phyloP scores from a whole-genome alignment of 2,113 vertebrate species.

The Toxotes jaculatrix region DNA sequence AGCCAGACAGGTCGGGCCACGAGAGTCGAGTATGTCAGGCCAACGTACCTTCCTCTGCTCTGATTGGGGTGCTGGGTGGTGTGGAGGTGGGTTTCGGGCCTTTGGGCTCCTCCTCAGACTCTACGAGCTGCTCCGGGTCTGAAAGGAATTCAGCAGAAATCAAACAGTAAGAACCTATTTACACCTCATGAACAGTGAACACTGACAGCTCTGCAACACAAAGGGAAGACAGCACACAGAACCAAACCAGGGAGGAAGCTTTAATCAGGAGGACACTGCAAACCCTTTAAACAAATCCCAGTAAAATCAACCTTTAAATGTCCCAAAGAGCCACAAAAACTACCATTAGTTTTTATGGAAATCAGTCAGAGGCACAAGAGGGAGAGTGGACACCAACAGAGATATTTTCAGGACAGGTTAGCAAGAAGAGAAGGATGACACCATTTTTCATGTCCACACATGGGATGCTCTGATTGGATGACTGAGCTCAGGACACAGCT shows the following conservation, averaged over 20 bases:
- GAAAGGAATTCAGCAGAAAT: conserved; percentile 22
- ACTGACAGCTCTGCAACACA: conserved; percentile 24
- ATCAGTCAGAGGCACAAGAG: conserved; percentile 35
- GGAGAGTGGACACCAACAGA: conserved; percentile 47
- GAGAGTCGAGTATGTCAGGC: not conserved
- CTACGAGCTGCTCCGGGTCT: conserved; percentile 79
- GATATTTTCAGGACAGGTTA: conserved; percentile 57
- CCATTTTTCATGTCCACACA: conserved; percentile 45
- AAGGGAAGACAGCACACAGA: conserved; percentile 34
- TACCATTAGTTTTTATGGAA: conserved; percentile 37
- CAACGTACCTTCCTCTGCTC: conserved; percentile 93
- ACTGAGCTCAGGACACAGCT: conserved; percentile 53
- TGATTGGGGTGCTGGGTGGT: conserved; percentile 91
- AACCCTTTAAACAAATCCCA: conserved; percentile 20
- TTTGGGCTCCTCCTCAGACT: conserved; percentile 84
- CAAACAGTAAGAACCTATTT: not conserved
- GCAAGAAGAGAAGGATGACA: conserved; percentile 53
- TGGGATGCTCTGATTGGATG: conserved; percentile 68
- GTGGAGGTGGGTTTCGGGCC: conserved; percentile 86
- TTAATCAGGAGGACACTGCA: conserved; percentile 44
- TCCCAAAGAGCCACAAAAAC: conserved; percentile 33
- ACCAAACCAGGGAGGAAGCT: conserved; percentile 41
- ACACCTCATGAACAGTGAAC: not conserved
- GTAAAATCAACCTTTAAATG: conserved; percentile 29
- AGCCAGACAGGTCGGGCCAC: conserved; percentile 30